A percentile compares a stretch with the other conserved stretches of the same genome.
Evolutionary conservation across 2,797 vertebrate species (phyloP).

Genomic region (Coregonus suidteri): DNA sequence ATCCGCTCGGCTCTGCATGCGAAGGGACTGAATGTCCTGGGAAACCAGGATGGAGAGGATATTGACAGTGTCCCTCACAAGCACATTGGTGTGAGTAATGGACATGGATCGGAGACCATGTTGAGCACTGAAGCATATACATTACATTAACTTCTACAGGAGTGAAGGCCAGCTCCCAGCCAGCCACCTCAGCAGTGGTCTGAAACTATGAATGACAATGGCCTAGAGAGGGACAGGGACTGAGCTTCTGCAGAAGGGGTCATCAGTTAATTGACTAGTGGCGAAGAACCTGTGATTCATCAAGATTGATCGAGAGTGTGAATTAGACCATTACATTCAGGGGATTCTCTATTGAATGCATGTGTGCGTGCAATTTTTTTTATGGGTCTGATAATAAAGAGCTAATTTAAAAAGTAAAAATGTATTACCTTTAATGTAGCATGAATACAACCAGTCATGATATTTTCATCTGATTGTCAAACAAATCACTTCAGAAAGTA

Average conservation of each 20-base stretch:
- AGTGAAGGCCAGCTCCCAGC: conserved; percentile 49
- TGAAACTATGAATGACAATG: neutral
- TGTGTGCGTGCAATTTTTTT: too few species aligned
- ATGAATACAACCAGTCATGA: too few species aligned
- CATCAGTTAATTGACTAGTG: conserved; percentile 14
- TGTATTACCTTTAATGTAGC: too few species aligned
- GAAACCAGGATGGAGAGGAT: conserved; percentile 43
- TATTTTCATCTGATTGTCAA: too few species aligned
- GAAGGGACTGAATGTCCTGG: conserved; percentile 17
- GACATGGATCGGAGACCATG: conserved; percentile 47
- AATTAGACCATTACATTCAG: too few species aligned
- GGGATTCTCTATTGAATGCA: too few species aligned
- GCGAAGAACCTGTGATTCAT: conserved; percentile 19
- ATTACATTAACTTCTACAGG: conserved; percentile 49
- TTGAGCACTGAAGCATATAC: conserved; percentile 51
- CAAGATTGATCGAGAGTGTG: neutral
- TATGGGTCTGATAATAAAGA: too few species aligned
- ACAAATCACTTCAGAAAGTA: too few species aligned
- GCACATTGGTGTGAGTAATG: conserved; percentile 57
- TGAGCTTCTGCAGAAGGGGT: conserved; percentile 13
- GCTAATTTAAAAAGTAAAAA: too few species aligned
- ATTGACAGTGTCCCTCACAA: conserved; percentile 56
- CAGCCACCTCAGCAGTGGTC: conserved; percentile 29
- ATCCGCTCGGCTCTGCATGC: neutral
- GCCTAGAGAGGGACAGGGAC: conserved; percentile 14